phyloP scores from a whole-genome alignment of 2,797 vertebrate genomes.

The Channallabes apus region DNA sequence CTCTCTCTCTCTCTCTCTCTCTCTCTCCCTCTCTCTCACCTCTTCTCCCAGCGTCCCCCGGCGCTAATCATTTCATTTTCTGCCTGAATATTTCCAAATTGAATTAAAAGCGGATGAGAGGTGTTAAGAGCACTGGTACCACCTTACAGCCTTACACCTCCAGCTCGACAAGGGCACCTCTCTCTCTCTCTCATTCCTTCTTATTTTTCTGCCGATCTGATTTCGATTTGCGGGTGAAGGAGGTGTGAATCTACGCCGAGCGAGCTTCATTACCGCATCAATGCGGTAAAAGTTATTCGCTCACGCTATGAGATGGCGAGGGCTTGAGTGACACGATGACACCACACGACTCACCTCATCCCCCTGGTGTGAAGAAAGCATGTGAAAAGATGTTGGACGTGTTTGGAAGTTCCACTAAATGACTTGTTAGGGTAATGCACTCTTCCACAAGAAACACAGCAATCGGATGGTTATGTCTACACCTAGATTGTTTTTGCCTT shows the following conservation, averaged over 20 bases:
- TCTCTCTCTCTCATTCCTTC: constrained; percentile 14
- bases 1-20: constrained; percentile 14
- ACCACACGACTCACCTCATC: constrained; percentile 24
- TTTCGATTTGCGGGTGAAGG: constrained; percentile 67
- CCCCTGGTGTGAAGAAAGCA: constrained; percentile 29
- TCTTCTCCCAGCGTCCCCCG: constrained; percentile 58
- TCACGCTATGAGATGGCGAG: constrained; percentile 8
- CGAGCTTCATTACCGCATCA: constrained; percentile 64
- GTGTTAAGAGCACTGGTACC: constrained; percentile 73
- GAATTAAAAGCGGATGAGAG: constrained; percentile 75
- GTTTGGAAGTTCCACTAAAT: constrained; percentile 62
- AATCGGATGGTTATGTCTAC: constrained; percentile 51
- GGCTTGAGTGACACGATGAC: constrained; percentile 64
- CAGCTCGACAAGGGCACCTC: constrained; percentile 73
- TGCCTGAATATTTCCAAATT: constrained; percentile 82
- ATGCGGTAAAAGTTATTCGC: constrained; percentile 73
- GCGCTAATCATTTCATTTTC: constrained; percentile 85
- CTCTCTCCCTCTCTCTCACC: constrained; percentile 45
- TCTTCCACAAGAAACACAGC: neutral
- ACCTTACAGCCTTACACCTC: constrained; percentile 67
- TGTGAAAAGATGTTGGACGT: constrained; percentile 66
- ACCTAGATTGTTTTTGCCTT: constrained; percentile 34
- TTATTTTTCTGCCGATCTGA: neutral
- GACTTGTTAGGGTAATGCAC: constrained; percentile 35
- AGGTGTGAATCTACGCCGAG: constrained; percentile 69